Evolutionary conservation across 2,888 invertebrate genomes (phyloP).

Genomic region (Ommatoiulus sabulosus): DNA sequence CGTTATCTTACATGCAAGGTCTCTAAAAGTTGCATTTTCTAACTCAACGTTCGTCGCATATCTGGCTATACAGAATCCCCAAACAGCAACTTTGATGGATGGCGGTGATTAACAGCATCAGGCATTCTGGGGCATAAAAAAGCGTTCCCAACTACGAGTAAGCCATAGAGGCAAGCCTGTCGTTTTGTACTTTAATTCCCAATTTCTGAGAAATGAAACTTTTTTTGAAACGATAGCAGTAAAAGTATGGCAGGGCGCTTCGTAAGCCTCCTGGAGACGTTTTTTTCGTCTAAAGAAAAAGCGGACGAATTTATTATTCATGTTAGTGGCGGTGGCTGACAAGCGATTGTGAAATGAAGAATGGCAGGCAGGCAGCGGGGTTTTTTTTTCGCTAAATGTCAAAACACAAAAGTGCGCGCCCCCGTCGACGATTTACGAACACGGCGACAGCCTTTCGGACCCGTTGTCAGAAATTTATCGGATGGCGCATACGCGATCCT

Average conservation of each 20-base stretch:
- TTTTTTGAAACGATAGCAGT: neutral
- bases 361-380: neutral
- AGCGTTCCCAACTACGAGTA: neutral
- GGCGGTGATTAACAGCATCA: neutral
- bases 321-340: neutral
- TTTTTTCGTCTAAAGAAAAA: neutral
- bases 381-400: neutral
- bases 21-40: too few species aligned
- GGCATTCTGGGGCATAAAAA: neutral
- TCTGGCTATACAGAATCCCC: neutral
- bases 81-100: neutral
- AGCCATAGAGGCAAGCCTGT: neutral
- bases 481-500: slow-evolving; percentile 10
- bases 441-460: slow-evolving; percentile 10
- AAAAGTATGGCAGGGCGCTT: neutral
- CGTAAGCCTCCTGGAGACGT: neutral
- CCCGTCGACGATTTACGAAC: neutral
- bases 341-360: slow-evolving; percentile 43
- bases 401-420: slow-evolving; percentile 38
- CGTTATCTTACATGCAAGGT: too few species aligned
- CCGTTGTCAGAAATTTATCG: slow-evolving; percentile 31
- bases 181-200: slow-evolving; percentile 35
- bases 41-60: too few species aligned
- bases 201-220: neutral
- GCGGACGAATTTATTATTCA: neutral